Conservation (phyloP, 2,797 vertebrate genomes). For the Malurus splendens region DNA sequence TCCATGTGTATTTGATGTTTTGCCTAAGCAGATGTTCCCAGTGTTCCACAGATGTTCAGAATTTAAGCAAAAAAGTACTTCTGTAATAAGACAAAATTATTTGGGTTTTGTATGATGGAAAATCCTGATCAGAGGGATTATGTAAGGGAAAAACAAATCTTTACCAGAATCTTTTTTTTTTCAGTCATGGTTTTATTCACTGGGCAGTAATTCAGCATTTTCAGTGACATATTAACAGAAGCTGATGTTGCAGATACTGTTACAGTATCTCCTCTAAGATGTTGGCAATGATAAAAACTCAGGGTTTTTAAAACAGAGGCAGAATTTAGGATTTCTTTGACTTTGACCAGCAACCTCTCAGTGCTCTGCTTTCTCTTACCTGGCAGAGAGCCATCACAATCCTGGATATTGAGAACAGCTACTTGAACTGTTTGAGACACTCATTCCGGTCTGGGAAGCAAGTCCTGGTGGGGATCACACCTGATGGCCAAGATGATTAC, state of each 20-base stretch:
- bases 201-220: background rate
- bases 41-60: background rate
- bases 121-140: background rate
- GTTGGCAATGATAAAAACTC: background rate
- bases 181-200: background rate
- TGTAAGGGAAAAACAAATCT: background rate
- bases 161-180: background rate
- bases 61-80: background rate
- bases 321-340: background rate
- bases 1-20: background rate
- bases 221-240: background rate
- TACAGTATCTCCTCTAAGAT: background rate
- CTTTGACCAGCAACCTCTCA: background rate
- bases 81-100: background rate
- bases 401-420: conserved; percentile 89
- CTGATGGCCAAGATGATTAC: conserved; percentile 78
- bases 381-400: conserved; percentile 89
- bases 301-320: background rate
- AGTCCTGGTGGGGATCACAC: conserved; percentile 74
- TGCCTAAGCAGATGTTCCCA: background rate
- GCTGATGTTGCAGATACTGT: background rate
- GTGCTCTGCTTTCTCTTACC: background rate
- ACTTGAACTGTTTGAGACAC: conserved; percentile 76
- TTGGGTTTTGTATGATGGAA: background rate
- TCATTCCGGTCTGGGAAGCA: conserved; percentile 81